phyloP scores from a whole-genome alignment of 2,888 invertebrate species.

The Rhamnusium bicolor region DNA sequence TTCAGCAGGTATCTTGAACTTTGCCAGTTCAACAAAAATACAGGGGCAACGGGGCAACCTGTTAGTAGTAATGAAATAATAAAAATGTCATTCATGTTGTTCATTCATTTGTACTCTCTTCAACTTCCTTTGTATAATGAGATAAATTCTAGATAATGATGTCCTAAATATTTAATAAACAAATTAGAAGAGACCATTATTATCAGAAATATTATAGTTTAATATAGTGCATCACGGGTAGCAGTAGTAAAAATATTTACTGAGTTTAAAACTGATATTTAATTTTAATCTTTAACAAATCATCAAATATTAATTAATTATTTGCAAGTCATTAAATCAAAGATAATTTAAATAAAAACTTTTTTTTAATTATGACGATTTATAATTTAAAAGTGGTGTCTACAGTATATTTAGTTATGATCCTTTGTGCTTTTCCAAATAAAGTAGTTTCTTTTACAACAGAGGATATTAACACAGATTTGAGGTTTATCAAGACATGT shows the following conservation, averaged over 20 bases:
- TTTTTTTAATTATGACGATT: not conserved
- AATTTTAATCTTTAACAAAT: not conserved
- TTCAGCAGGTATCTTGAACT: too few relatives aligned
- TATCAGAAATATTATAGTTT: not conserved
- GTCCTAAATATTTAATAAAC: constrained; percentile 30
- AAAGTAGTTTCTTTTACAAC: constrained; percentile 39
- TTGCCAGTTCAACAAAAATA: not conserved
- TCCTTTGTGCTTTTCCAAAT: not conserved
- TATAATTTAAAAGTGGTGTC: not conserved
- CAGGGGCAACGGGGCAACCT: too few relatives aligned
- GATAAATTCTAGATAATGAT: constrained; percentile 31
- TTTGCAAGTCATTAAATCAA: too few relatives aligned
- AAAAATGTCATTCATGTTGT: constrained; percentile 1
- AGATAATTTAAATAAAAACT: not conserved
- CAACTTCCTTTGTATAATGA: constrained; percentile 16
- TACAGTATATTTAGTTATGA: not conserved
- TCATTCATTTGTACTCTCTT: not conserved
- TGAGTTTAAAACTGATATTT: not conserved
- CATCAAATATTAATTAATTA: too few relatives aligned
- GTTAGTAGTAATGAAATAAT: not conserved
- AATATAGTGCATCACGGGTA: not conserved
- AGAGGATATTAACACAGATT: constrained; percentile 61
- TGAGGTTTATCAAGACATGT: constrained; percentile 64
- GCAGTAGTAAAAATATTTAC: not conserved
- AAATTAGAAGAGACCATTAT: constrained; percentile 22